phyloP scores from a whole-genome alignment of 2,888 invertebrate species.

The Pomacea canaliculata region DNA sequence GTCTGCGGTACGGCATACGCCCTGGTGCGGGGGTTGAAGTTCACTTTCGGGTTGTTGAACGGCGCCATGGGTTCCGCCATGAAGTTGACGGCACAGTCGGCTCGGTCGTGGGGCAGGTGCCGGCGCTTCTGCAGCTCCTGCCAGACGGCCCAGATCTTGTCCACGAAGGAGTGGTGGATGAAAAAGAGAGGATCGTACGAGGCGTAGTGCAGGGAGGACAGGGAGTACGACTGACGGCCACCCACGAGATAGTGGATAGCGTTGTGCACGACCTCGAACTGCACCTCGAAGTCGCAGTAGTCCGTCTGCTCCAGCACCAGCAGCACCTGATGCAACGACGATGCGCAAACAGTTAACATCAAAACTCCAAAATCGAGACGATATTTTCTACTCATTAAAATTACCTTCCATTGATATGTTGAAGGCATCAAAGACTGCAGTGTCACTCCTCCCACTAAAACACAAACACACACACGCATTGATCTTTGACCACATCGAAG shows the following conservation, averaged over 20 bases:
- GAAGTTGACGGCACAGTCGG: conserved; percentile 34
- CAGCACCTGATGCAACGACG: not conserved
- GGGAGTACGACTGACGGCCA: conserved; percentile 28
- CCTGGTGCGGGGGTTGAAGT: no score
- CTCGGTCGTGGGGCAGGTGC: conserved; percentile 31
- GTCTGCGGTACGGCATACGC: conserved; percentile 22
- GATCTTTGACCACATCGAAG: no score
- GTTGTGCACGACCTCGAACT: conserved; percentile 37
- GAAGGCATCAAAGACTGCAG: no score
- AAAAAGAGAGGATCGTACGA: conserved; percentile 39
- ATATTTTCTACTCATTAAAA: no score
- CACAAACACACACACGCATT: no score
- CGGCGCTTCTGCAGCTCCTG: conserved; percentile 37
- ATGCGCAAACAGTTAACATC: no score
- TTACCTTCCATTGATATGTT: no score
- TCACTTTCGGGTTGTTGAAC: conserved; percentile 8
- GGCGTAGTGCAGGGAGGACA: conserved; percentile 39
- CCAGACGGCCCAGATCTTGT: conserved; percentile 38
- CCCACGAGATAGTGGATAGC: conserved; percentile 32
- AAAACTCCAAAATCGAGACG: no score
- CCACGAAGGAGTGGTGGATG: conserved; percentile 36
- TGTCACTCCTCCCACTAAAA: no score
- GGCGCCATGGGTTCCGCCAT: conserved; percentile 29
- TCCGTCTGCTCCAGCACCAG: not conserved
- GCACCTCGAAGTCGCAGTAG: conserved; percentile 13